Evolutionary conservation across 2,888 invertebrate genomes (phyloP).

Genomic region (Pardosa pseudoannulata): DNA sequence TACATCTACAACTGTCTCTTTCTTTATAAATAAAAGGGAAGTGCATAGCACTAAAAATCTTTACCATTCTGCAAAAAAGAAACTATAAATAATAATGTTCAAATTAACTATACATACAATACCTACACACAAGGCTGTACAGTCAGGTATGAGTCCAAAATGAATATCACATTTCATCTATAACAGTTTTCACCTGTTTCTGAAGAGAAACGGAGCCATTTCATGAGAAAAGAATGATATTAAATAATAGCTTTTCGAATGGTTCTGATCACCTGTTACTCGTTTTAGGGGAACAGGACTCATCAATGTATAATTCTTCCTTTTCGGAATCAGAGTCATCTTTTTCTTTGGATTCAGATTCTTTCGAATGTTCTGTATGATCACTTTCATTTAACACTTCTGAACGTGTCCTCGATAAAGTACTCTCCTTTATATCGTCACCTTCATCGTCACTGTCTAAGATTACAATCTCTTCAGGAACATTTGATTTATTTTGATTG

Average conservation of each 20-base stretch:
- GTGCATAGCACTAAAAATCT: no score
- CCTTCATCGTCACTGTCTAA: slow-evolving; percentile 56
- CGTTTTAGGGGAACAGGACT: no score
- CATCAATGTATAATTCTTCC: no score
- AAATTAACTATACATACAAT: no score
- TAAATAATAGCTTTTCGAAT: background rate
- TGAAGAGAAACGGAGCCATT: no score
- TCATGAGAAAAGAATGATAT: background rate
- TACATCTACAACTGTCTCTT: no score
- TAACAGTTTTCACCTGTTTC: background rate
- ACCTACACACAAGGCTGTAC: background rate
- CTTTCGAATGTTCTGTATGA: background rate
- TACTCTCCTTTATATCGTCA: background rate
- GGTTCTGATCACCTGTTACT: background rate
- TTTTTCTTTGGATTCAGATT: no score
- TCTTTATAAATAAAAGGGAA: no score
- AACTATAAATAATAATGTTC: no score
- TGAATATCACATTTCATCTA: background rate
- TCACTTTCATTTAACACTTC: background rate
- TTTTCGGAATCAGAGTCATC: no score
- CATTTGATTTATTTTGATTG: background rate
- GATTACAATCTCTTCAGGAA: slow-evolving; percentile 56
- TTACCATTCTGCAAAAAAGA: no score
- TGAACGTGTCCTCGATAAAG: background rate
- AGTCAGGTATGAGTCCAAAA: background rate